A percentile compares a stretch with the other conserved stretches of the same genome.
Conservation (phyloP, 2,797 vertebrate species). For the Orientallactaga sibirica region DNA sequence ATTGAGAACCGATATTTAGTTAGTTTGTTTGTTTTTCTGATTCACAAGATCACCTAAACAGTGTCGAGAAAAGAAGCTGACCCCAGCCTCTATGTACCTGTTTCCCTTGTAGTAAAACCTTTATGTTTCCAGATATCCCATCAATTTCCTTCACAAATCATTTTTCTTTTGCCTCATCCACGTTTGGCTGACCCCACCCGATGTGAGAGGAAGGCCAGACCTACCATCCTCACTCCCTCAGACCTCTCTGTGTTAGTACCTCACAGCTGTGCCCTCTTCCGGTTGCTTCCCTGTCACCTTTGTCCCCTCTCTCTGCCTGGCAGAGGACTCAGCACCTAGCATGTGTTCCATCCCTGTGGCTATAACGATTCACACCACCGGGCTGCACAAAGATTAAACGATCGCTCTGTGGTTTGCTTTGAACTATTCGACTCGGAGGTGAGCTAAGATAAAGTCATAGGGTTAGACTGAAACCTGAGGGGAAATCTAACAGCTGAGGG, state of each 20-base stretch:
- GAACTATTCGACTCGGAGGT: constrained; percentile 19
- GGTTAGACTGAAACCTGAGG: background rate
- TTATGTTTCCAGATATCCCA: accelerated
- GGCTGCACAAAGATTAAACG: background rate
- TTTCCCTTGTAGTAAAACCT: background rate
- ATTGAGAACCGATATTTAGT: background rate
- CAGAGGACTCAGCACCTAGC: too few relatives aligned
- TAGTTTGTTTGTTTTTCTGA: background rate
- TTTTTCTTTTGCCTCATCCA: background rate
- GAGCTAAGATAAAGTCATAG: constrained; percentile 27
- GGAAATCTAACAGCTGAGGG: background rate
- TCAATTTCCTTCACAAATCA: background rate
- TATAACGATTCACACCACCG: background rate
- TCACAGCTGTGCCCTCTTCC: background rate
- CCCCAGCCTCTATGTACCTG: accelerated
- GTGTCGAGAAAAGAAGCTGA: background rate
- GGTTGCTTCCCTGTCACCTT: accelerated
- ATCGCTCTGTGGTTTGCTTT: constrained; percentile 1
- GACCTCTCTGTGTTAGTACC: accelerated
- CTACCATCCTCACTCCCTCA: background rate
- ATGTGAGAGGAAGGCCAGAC: background rate
- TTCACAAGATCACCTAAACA: background rate
- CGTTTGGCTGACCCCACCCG: accelerated
- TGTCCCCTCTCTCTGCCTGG: background rate
- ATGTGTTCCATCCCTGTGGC: accelerated